phyloP scores from a whole-genome alignment of 1,140 invertebrate species.

The Psilanteris sp. region DNA sequence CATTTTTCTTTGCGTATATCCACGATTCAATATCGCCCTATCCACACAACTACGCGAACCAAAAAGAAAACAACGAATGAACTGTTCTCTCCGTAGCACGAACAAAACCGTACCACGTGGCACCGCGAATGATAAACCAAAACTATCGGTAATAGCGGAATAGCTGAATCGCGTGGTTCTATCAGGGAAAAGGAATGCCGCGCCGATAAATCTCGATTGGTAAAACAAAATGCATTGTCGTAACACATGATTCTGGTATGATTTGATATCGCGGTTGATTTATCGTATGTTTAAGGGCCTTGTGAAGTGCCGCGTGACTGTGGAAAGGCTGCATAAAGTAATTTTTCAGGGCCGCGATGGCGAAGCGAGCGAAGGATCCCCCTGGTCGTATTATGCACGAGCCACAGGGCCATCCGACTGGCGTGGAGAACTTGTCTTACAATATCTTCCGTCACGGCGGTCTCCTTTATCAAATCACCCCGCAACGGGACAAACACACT shows the following conservation, averaged over 20 bases:
- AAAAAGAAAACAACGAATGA: no score
- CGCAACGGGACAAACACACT: conserved; percentile 72
- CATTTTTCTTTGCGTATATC: no score
- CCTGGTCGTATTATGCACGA: conserved; percentile 65
- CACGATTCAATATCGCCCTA: no score
- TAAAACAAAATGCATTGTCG: conserved; percentile 49
- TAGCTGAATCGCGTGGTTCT: neutral
- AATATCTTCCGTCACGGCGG: conserved; percentile 79
- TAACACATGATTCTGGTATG: conserved; percentile 40
- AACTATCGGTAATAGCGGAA: neutral
- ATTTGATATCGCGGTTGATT: conserved; percentile 49
- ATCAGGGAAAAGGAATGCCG: conserved; percentile 3
- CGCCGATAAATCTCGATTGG: conserved; percentile 41
- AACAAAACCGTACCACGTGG: no score
- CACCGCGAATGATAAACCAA: no score
- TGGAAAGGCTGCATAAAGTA: conserved; percentile 50
- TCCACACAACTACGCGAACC: no score
- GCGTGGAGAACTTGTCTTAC: conserved; percentile 75
- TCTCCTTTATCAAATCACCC: conserved; percentile 77
- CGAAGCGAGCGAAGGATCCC: conserved; percentile 39
- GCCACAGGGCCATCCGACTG: conserved; percentile 71
- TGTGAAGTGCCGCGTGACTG: conserved; percentile 58
- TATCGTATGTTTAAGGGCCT: conserved; percentile 37
- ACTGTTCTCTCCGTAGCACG: no score
- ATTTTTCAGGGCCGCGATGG: conserved; percentile 58